A percentile compares a stretch with the other conserved stretches of the same genome.
Conservation (phyloP, 2,797 vertebrate species). For the Vultur gryphus region DNA sequence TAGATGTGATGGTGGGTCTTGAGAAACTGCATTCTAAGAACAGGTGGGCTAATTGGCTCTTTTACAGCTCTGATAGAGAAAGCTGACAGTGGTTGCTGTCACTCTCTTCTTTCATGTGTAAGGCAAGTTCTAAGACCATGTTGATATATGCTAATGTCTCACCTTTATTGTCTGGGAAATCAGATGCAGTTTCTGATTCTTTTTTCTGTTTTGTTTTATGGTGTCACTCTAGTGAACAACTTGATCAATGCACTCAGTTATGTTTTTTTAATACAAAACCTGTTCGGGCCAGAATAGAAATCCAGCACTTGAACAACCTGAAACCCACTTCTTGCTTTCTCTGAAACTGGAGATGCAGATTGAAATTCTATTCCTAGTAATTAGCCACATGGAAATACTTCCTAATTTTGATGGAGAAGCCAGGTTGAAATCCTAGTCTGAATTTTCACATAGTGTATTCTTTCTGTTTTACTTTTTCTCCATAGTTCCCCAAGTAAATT, state of each 20-base stretch:
- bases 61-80: not conserved
- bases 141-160: not conserved
- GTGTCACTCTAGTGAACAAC: not conserved
- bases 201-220: not conserved
- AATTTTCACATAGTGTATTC: not conserved
- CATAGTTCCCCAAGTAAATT: not conserved
- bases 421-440: not conserved
- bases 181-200: constrained; percentile 2
- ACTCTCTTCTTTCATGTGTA: not conserved
- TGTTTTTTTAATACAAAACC: not conserved
- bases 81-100: not conserved
- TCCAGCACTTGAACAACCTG: not conserved
- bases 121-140: not conserved
- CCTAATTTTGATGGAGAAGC: not conserved
- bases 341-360: not conserved
- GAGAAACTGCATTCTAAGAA: not conserved
- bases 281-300: not conserved
- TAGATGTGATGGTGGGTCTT: not conserved
- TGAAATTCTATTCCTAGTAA: not conserved
- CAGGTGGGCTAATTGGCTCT: not conserved
- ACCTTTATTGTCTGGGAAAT: constrained; percentile 38
- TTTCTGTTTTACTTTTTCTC: not conserved
- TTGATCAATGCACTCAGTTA: not conserved
- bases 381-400: not conserved
- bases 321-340: not conserved